phyloP scores from a whole-genome alignment of 2,888 invertebrate genomes.

The Lasioglossum morio region DNA sequence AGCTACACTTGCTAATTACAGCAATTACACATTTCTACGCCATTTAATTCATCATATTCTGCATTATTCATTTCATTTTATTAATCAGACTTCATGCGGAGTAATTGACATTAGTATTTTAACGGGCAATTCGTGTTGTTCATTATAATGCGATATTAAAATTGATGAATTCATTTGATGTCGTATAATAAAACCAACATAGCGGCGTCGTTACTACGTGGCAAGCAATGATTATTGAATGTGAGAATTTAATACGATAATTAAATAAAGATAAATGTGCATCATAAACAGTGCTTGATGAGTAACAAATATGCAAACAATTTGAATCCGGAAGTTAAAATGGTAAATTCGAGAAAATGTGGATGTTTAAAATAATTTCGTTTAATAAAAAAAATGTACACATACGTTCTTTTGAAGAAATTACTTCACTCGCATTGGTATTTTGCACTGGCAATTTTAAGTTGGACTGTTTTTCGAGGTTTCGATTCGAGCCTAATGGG shows the following conservation, averaged over 20 bases:
- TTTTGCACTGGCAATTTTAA: too few species aligned
- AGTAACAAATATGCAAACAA: background rate
- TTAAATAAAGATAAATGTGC: background rate
- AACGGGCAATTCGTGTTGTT: background rate
- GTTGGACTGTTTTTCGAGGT: too few species aligned
- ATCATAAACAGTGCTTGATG: background rate
- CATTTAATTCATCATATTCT: background rate
- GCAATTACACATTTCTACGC: background rate
- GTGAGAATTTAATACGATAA: background rate
- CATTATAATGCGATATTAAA: background rate
- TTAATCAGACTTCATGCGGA: background rate
- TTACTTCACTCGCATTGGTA: too few species aligned
- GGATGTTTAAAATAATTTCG: background rate
- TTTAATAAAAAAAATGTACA: too few species aligned
- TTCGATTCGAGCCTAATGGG: constrained; percentile 73
- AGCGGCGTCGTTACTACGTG: background rate
- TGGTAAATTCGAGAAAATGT: background rate
- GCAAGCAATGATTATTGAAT: background rate
- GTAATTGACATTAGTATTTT: background rate
- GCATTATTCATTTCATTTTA: background rate
- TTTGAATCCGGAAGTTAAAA: too few species aligned
- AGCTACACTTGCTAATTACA: background rate
- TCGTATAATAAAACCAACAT: background rate
- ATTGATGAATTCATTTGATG: background rate
- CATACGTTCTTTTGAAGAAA: too few species aligned